Base-by-base conservation (phyloP, 2,113 vertebrate genomes). In the Megaceryle torquata region DNA sequence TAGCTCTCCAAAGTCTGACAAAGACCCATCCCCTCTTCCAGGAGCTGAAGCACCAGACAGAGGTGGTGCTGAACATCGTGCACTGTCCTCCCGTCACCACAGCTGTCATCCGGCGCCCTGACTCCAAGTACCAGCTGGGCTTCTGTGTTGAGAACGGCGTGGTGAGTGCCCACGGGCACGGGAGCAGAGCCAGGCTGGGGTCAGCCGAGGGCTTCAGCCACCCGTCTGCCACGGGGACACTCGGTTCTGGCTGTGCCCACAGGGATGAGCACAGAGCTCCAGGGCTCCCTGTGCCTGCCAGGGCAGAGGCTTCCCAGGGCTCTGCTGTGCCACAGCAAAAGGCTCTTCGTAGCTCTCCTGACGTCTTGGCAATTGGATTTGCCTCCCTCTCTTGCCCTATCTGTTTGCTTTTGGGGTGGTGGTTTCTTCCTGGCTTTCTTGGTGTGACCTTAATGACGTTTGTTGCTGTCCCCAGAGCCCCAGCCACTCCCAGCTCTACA, bases 121-220 rank as follows among this genome's bases (percentile, higher is more conserved):
- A 99, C 54, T 97, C 98, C 8, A 99, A 98, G 31, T 99, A 98
- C 94, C 99, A 99, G 93, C 97, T 99, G 89, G 99, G 99, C 68
- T 99, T 99, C 98, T 99, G 99, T 20, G 99, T 99, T 31, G 99
- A 99, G 86, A 98, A 99, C 0, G 99, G 99, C 26, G 98, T 99
- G 56, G 99, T 99, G 97, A 96, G 99, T 97, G 75, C 28, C 26
- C 0, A 0, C 6, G 3, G 37, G 51, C 53, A 9, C 1, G 1
- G 67, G 46, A 48, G 7, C 13, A 3, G 37, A 33, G 60, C 39
- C 29, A 3, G n/a, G 43, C 63, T 2, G 0, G 48, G 35, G 11
- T 24, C 29, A 11, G 51, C 21, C 3, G 0, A 4, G 50, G 41
- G 70, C 46, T 71, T 13, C 35, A 17, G 41, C 33, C 2, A 0